A percentile compares a stretch with the other conserved stretches of the same genome.
phyloP scores from a whole-genome alignment of 2,888 invertebrate genomes.

The Trisateles emortualis region DNA sequence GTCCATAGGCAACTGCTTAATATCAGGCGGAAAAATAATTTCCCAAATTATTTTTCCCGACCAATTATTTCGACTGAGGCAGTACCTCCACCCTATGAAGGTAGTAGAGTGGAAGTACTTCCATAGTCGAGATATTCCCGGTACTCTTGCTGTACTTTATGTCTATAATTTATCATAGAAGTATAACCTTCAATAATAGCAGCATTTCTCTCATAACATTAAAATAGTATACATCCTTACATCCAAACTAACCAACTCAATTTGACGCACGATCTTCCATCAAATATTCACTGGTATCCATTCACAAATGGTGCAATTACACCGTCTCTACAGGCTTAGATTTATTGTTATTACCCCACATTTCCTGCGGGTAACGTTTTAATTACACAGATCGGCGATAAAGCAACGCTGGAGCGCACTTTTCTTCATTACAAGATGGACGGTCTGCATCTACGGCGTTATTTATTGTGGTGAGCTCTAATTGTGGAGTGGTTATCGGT shows the following conservation, averaged over 20 bases:
- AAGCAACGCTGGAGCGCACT: conserved; percentile 84
- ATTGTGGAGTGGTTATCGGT: conserved; percentile 57
- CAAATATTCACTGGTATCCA: conserved; percentile 48
- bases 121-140: too few relatives aligned
- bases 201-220: background rate
- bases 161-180: too few relatives aligned
- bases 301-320: conserved; percentile 54
- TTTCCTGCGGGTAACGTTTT: conserved; percentile 86
- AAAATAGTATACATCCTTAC: background rate
- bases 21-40: too few relatives aligned
- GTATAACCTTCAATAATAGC: background rate
- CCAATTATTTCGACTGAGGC: too few relatives aligned
- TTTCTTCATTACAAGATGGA: conserved; percentile 86
- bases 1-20: too few relatives aligned
- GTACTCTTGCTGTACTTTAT: too few relatives aligned
- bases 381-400: conserved; percentile 86
- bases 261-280: conserved; percentile 19
- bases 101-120: too few relatives aligned
- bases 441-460: conserved; percentile 67
- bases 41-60: too few relatives aligned
- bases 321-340: conserved; percentile 64
- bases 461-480: conserved; percentile 70
- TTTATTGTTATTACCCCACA: conserved; percentile 85
- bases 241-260: conserved; percentile 1
- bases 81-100: too few relatives aligned